Base-by-base conservation (phyloP, 1,140 invertebrate species). In the Holcopasites calliopsidis region DNA sequence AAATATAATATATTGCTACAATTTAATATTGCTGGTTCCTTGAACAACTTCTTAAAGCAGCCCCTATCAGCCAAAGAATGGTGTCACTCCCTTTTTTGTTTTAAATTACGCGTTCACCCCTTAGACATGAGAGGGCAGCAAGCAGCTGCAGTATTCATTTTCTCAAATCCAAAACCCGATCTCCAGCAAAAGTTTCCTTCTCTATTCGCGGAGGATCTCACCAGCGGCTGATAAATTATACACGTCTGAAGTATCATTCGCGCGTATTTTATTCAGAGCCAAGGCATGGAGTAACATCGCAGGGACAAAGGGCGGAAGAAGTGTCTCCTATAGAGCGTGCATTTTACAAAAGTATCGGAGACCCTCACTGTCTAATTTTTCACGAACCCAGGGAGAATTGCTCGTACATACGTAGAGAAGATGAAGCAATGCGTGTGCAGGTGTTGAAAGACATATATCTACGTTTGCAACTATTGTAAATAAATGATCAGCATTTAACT, bases 191-290 rank as follows among this genome's bases (percentile, higher is more conserved):
- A 50, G n/a, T n/a, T 21, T 60, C 57, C 35, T 50, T 58, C 35
- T 62, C 21, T 33, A 42, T 16, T 23, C 23, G 18, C 11, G 11
- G 5, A 50, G 18, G 26, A 31, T 38, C 44, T 62, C 16, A 31
- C 55, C 57, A 47, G 31, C 10, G 18, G 40, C 16, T 58, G 69
- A 50, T 71, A 55, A 61, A 71, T 71, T 71, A 71, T 71, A 71
- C 57, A 71, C 31, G 11, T 2, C 58, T 62, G 57, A 62, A 61
- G 50, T 71, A 71, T 71, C 57, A 71, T 71, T 49, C 69, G 11
- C 23, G 33, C 57, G 31, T 71, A 13, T 71, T 61, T 71, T 71
- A 71, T 71, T 71, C 69, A 71, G n/a, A 0, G 7, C 11, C 3
- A 18, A n/a, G 69, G 38, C 55, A 33, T 38, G 31, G 42, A 16